Conservation (phyloP, 2,888 invertebrate species). For the Parapristionchus giblindavisi region DNA sequence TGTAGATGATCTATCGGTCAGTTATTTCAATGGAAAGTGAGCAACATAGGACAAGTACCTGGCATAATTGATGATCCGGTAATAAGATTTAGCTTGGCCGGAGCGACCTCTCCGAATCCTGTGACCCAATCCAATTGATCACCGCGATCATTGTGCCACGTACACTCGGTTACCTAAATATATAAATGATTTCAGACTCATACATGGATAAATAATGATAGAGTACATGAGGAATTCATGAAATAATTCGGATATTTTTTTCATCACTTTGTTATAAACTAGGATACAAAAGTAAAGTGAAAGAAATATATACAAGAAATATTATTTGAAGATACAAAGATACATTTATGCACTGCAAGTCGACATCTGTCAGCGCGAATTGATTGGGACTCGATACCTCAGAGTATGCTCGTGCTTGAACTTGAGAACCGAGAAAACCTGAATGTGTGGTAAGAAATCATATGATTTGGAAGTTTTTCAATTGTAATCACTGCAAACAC, state of each 20-base stretch:
- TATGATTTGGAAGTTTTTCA: not conserved
- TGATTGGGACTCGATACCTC: slow-evolving; percentile 44
- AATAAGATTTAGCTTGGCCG: slow-evolving; percentile 49
- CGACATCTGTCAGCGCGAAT: slow-evolving; percentile 49
- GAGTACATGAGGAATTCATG: not conserved
- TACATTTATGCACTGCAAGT: slow-evolving; percentile 46
- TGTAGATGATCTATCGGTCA: not conserved
- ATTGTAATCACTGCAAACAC: not conserved
- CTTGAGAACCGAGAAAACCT: slow-evolving; percentile 53
- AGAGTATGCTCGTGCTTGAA: slow-evolving; percentile 53
- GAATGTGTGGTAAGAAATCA: slow-evolving; percentile 8
- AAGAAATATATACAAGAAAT: too few species aligned
- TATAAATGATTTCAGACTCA: not conserved
- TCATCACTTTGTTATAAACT: too few species aligned
- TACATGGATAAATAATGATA: not conserved
- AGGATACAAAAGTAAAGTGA: too few species aligned
- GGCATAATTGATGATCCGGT: slow-evolving; percentile 55
- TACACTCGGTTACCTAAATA: slow-evolving; percentile 42
- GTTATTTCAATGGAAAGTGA: not conserved
- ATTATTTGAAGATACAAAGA: not conserved
- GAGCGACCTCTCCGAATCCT: slow-evolving; percentile 55
- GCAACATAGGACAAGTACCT: slow-evolving; percentile 41
- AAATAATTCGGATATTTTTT: too few species aligned
- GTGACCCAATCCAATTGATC: slow-evolving; percentile 58
- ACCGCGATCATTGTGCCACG: slow-evolving; percentile 55